phyloP scores from a whole-genome alignment of 2,888 invertebrate species.

The Patella pellucida region DNA sequence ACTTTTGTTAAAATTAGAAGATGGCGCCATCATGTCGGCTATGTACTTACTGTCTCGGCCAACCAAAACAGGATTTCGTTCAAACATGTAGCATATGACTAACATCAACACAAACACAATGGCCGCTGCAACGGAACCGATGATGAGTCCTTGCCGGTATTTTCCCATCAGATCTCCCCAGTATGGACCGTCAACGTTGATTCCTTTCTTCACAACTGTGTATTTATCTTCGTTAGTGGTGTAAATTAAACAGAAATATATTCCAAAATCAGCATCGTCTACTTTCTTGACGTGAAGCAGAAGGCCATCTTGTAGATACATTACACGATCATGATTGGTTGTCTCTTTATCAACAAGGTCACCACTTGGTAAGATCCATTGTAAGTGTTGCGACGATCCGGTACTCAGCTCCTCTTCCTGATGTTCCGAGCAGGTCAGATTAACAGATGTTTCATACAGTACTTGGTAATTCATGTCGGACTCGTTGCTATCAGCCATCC shows the following conservation, averaged over 20 bases:
- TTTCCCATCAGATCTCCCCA: slow-evolving; percentile 31
- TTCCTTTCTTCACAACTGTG: slow-evolving; percentile 18
- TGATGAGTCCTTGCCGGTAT: slow-evolving; percentile 28
- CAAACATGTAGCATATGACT: slow-evolving; percentile 13
- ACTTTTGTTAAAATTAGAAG: background rate
- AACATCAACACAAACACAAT: slow-evolving; percentile 22
- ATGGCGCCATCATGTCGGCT: background rate
- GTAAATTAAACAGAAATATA: slow-evolving; percentile 47
- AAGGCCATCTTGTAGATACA: slow-evolving; percentile 18
- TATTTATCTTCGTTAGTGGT: background rate
- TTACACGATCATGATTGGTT: slow-evolving; percentile 14
- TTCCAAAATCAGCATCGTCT: slow-evolving; percentile 51
- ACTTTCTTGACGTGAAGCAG: slow-evolving; percentile 37
- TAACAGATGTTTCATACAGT: slow-evolving; percentile 26
- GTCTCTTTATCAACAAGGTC: slow-evolving; percentile 13
- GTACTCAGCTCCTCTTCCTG: background rate
- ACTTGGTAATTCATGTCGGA: slow-evolving; percentile 11
- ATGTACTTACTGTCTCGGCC: slow-evolving; percentile 1
- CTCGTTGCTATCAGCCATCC: too few relatives aligned
- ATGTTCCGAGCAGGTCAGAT: slow-evolving; percentile 23
- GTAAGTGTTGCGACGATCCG: background rate
- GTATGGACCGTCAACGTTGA: slow-evolving; percentile 32
- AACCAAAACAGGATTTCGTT: background rate
- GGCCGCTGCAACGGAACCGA: slow-evolving; percentile 27
- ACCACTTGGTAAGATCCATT: slow-evolving; percentile 29